A percentile compares a stretch with the other conserved stretches of the same genome.
These are phyloP conservation scores for Psittacara wagleri DNA, from an alignment of 2,113 vertebrate genomes.

Conservation along the genomic window DNA sequence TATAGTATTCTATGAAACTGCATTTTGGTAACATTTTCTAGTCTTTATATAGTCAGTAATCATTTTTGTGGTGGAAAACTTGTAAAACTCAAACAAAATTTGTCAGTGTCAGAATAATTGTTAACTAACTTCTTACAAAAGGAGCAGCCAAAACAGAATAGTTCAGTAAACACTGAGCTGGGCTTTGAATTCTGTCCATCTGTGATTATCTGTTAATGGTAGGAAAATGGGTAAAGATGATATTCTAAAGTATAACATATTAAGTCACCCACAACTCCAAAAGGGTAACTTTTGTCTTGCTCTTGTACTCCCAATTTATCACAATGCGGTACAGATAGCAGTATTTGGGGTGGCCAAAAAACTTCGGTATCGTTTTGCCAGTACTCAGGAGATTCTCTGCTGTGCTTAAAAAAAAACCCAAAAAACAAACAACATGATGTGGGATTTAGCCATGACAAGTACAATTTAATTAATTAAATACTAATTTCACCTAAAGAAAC, in stretches of 20 bases:
- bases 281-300: background rate
- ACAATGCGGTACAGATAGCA: background rate
- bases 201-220: background rate
- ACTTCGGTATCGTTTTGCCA: background rate
- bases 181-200: background rate
- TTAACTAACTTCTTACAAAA: background rate
- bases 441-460: background rate
- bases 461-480: background rate
- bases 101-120: background rate
- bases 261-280: background rate
- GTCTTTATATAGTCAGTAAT: background rate
- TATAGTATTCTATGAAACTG: background rate
- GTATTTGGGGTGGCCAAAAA: background rate
- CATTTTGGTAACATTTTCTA: background rate
- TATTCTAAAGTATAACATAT: background rate
- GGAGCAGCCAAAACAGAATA: background rate
- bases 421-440: background rate
- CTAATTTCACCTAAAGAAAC: background rate
- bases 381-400: background rate
- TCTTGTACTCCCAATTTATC: background rate
- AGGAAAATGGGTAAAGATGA: background rate
- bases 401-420: background rate
- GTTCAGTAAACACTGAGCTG: background rate
- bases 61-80: background rate
- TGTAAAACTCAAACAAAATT: background rate